Evolutionary conservation across 2,888 invertebrate species (phyloP), one percentile per base, ranked within the genome.

Genomic region (Bibio marci): DNA sequence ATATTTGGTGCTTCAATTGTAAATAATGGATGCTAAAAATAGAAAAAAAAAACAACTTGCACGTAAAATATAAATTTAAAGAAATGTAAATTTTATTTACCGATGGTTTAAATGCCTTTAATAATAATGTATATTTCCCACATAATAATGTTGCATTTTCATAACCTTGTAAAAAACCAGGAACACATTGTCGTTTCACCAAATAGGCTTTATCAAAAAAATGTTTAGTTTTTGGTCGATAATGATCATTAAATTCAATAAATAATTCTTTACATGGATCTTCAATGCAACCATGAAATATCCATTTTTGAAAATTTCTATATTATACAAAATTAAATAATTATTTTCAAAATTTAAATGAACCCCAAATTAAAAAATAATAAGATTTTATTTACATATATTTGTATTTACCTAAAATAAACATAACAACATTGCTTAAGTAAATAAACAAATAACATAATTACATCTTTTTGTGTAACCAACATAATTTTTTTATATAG

Each of bases 221-320:
- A 26, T 56, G 54, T 43, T 61, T 62, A 4, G 56, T 59, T 41
- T 55, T 51, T 39, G 51, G 48, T 7, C 54, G 47, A 41, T 54
- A 52, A 36, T 51, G 51, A 33, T 53, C 50, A 1, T 52, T 45
- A 42, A 52, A 53, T 5, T 50, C 48, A 38, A 92, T 79, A 60
- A 91, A 90, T 50, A 90, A 85, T 62, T 91, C 91, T 47, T 79
- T 76, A 51, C 75, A 77, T 12, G 70, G 67, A 57, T 90, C 90
- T 44, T 82, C 77, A 13, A 90, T 63, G 38, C 73, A 70, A 1
- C 91, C 92, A 54, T 86, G 79, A 51, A 86, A 80, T 43, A 91
- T 73, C 78, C 91, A 92, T 42, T 76, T 72, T 52, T 82, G 75
- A 27, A 92, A 66, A 53, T 59, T 52, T 14, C 49, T 51, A 31